phyloP scores from a whole-genome alignment of 1,140 invertebrate genomes.

The Bombus soroeensis region DNA sequence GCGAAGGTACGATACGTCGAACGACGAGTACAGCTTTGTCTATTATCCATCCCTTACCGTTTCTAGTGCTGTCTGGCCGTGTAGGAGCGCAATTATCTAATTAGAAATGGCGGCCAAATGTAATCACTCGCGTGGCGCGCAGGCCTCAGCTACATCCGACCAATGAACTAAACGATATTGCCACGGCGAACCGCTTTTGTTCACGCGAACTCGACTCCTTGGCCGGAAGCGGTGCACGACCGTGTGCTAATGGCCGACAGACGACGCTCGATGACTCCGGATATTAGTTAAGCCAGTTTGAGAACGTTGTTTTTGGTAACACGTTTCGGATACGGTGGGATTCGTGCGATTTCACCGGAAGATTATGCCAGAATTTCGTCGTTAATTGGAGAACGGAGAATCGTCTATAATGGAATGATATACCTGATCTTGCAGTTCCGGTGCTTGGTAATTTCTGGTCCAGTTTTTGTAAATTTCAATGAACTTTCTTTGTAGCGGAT shows the following conservation, averaged over 20 bases:
- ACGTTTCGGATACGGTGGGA: background rate
- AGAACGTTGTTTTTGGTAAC: background rate
- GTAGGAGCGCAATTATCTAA: conserved; percentile 27
- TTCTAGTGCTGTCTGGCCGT: background rate
- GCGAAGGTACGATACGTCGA: background rate
- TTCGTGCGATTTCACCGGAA: background rate
- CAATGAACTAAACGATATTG: conserved; percentile 29
- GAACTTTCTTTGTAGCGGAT: too few relatives aligned
- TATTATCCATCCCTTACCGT: too few relatives aligned
- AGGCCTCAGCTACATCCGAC: background rate
- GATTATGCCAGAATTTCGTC: background rate
- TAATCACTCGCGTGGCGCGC: conserved; percentile 18
- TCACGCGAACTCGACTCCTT: conserved; percentile 5
- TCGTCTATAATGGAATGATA: background rate
- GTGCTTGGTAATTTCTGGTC: too few relatives aligned
- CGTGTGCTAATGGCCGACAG: conserved; percentile 3
- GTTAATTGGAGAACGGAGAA: background rate
- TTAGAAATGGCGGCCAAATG: conserved; percentile 21
- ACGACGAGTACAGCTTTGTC: background rate
- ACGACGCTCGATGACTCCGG: background rate
- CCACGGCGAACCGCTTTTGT: conserved; percentile 4
- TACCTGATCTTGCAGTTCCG: background rate
- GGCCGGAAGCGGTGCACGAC: background rate
- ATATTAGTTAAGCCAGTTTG: background rate
- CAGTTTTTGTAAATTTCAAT: too few relatives aligned